Base-by-base conservation (phyloP, 2,888 invertebrate species). In the Acanthosepion pharaonis region DNA sequence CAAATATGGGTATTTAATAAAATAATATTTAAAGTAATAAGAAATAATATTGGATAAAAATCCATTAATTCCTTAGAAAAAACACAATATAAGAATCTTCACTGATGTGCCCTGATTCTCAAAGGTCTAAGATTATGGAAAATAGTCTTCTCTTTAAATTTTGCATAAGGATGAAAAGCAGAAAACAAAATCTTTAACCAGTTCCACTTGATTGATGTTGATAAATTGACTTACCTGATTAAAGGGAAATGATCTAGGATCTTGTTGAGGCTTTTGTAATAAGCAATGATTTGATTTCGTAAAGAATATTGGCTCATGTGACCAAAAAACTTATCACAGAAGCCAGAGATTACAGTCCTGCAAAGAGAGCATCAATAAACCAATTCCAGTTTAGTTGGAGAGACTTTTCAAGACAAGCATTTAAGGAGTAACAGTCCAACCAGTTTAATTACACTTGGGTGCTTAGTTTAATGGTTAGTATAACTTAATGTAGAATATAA, bases 171-270 rank as follows among this genome's bases (percentile, higher is more conserved):
- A 42, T 42, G 42, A 15, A 51, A 51, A 51, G 1, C 15, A 51
- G 8, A 51, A 51, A 59, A 59, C 20, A 20, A 59, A 6, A 23
- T 20, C 4, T 59, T 59, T 15, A 94, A 53, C 33, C 18, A 6
- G 5, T 59, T 64, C 8, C 64, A 49, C 93, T 15, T 6, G 51
- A 3, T 20, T 28, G 49, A 93, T 33, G 28, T 49, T 93, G 23
- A 59, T 59, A 23, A 23, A 59, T 78, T 53, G 28, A n/a, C 94
- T 94, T 95, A 97, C 97, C 97, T 97, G 95, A 97, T 96, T 95
- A 96, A 95, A n/a, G 97, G 97, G 95, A 97, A 97, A 92, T 97
- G 96, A 93, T 97, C 96, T 59, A 97, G 96, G 33, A 97, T 95
- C 49, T 95, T 95, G 9, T 96, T 95, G 5, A 97, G 97, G 94